Base-by-base conservation (phyloP, 2,113 vertebrate species). In the Eubucco bourcierii region DNA sequence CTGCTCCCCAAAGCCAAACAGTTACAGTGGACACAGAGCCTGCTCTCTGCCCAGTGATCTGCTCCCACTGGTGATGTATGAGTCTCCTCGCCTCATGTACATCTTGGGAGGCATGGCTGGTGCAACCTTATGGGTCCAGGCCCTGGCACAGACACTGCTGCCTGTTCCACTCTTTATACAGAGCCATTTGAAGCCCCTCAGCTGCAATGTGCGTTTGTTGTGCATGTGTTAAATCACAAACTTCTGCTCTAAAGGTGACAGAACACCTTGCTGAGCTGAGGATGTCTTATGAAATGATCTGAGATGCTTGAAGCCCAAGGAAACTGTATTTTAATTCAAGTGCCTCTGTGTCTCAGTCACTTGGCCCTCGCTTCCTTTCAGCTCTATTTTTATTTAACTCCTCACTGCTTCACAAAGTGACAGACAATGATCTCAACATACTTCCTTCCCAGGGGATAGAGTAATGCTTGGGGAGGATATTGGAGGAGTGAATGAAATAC, bases 1-100 rank as follows among this genome's bases (percentile, higher is more conserved):
- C 41, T 74, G 23, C 20, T 68, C 8, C 27, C 11, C 0, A 0
- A 15, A 65, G 27, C 24, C 56, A 60, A 31, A 6, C n/a, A 50
- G 47, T 9, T 2, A 1, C 10, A 12, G 2, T 0, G 1, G 52
- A 19, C 18, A 11, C 24, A n/a, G 29, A 44, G 12, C 3, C 19
- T 0, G 0, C 50, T 44, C 14, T 1, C 28, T 47, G 53, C 33
- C 47, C 2, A 1, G 66, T 1, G 3, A 7, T 34, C 34, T 18
- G 29, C 20, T 56, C 18, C 37, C 0, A 2, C 15, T 1, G 0
- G 18, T 24, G 3, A 14, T 28, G 6, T 9, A 23, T 0, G 2
- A 47, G 3, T 8, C 7, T 60, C 6, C 6, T 37, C 44, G 21
- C 7, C 21, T 24, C 12, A 47, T 66, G 61, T 9, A 5, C 7